Evolutionary conservation across 1,140 invertebrate species (phyloP).

Genomic region (Kradibia gibbosae): DNA sequence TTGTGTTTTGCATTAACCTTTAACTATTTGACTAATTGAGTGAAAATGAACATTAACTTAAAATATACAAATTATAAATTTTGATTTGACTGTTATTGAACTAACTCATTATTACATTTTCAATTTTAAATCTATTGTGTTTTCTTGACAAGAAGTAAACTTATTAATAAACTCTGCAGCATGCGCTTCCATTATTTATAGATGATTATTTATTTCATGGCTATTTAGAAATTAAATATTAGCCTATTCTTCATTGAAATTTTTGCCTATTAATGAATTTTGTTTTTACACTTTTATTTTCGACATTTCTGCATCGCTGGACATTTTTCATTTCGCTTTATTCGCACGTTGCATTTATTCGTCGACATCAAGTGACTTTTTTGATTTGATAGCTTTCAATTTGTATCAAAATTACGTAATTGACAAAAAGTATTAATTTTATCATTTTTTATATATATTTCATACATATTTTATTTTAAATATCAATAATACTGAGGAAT

Average conservation of each 20-base stretch:
- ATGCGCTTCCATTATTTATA: slow-evolving; percentile 15
- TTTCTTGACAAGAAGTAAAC: slow-evolving; percentile 21
- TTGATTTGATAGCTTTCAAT: not conserved
- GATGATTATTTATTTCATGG: not conserved
- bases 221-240: not conserved
- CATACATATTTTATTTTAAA: not conserved
- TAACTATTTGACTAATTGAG: too few relatives aligned
- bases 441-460: too few relatives aligned
- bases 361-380: not conserved
- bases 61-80: too few relatives aligned
- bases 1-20: too few relatives aligned
- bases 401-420: not conserved
- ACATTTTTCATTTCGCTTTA: not conserved
- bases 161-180: slow-evolving; percentile 7
- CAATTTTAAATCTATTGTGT: not conserved
- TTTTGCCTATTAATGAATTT: not conserved
- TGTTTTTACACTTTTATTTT: slow-evolving; percentile 16
- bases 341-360: not conserved
- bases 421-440: not conserved
- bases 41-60: too few relatives aligned
- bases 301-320: not conserved
- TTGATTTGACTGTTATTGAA: too few relatives aligned
- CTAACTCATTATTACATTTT: too few relatives aligned
- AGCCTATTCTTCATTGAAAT: not conserved
- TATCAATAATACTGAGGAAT: too few relatives aligned